Percentiles rank a stretch among this genome's conserved stretches.
These are phyloP conservation scores for Etheostoma spectabile DNA, from an alignment of 2,113 vertebrate species.

Conservation along the genomic window DNA sequence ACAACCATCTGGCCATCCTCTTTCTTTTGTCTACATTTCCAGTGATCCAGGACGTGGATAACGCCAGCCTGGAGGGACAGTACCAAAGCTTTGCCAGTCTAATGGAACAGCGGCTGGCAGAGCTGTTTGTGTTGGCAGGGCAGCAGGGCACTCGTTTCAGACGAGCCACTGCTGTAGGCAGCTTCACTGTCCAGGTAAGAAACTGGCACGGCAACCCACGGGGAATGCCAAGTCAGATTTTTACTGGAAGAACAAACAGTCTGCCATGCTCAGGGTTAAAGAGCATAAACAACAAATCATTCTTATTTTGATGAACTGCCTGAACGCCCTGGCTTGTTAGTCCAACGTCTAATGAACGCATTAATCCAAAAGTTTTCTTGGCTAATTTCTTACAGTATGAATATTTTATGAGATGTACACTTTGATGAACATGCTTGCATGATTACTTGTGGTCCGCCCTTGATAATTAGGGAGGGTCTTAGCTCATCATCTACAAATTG, in stretches of 20 bases:
- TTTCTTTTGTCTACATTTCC: constrained; percentile 45
- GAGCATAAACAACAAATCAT: neutral
- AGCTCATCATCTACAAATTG: constrained; percentile 65
- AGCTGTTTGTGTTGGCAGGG: constrained; percentile 92
- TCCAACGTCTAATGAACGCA: constrained; percentile 30
- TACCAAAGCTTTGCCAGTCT: constrained; percentile 96
- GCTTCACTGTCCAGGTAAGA: constrained; percentile 95
- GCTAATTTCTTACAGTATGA: constrained; percentile 44
- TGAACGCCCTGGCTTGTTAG: constrained; percentile 11
- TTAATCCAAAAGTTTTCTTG: constrained; percentile 27
- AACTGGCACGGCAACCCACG: neutral
- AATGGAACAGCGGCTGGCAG: constrained; percentile 97
- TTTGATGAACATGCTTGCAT: constrained; percentile 43
- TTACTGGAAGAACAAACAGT: constrained; percentile 24
- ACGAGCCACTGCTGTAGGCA: constrained; percentile 91
- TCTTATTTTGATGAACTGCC: constrained; percentile 26
- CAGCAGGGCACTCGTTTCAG: constrained; percentile 91
- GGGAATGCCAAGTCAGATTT: constrained; percentile 10
- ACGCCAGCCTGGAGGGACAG: constrained; percentile 90
- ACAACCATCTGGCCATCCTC: constrained; percentile 47
- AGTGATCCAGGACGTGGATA: constrained; percentile 98
- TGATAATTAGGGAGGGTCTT: constrained; percentile 59
- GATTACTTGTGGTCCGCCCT: constrained; percentile 46
- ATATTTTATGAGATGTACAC: constrained; percentile 56
- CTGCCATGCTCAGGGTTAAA: neutral